Conservation (phyloP, 2,888 invertebrate species). For the Flexamia atlantica region DNA sequence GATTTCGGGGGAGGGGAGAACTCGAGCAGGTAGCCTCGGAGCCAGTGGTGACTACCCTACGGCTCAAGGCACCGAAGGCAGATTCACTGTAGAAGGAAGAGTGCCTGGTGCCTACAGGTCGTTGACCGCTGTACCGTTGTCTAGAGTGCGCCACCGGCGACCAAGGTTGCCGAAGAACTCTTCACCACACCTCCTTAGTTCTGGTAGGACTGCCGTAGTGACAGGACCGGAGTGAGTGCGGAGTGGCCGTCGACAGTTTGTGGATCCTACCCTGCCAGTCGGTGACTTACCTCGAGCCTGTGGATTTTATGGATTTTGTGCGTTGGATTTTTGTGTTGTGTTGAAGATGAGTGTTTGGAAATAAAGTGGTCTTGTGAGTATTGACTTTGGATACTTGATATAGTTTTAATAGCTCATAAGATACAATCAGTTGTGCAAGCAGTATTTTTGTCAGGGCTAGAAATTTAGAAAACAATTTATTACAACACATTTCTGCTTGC, state of each 20-base stretch:
- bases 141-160: constrained; percentile 48
- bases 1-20: not conserved
- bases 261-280: not conserved
- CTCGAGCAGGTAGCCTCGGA: not conserved
- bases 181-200: constrained; percentile 45
- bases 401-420: too few relatives aligned
- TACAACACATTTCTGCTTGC: too few relatives aligned
- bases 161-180: constrained; percentile 46
- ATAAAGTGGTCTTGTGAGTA: constrained; percentile 11
- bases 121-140: constrained; percentile 49
- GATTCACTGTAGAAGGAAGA: constrained; percentile 50
- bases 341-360: constrained; percentile 4
- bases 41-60: constrained; percentile 39
- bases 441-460: too few relatives aligned
- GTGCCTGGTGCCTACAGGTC: constrained; percentile 33
- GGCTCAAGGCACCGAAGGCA: not conserved
- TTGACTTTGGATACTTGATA: too few relatives aligned
- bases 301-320: constrained; percentile 2
- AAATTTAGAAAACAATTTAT: too few relatives aligned
- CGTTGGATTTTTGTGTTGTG: constrained; percentile 11
- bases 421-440: too few relatives aligned
- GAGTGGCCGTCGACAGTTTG: not conserved
- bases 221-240: too few relatives aligned
- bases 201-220: constrained; percentile 38
- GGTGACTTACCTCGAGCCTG: not conserved